Conservation (phyloP, 2,888 invertebrate species). For the Trilocha varians region DNA sequence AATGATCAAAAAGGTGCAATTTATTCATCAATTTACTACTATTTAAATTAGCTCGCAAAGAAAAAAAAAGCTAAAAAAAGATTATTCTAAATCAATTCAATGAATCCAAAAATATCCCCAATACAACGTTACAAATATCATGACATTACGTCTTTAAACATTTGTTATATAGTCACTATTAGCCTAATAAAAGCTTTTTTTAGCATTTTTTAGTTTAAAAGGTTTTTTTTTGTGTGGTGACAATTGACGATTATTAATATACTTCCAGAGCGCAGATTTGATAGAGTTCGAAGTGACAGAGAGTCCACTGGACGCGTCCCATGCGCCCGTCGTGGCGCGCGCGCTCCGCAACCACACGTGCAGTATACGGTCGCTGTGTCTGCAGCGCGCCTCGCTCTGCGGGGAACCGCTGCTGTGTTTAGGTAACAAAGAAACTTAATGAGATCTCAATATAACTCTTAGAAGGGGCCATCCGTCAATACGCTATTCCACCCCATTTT, state of each 20-base stretch:
- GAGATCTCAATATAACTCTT: too few relatives aligned
- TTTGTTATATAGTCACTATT: too few relatives aligned
- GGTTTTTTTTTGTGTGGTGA: not conserved
- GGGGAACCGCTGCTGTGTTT: slow-evolving; percentile 83
- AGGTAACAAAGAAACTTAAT: slow-evolving; percentile 75
- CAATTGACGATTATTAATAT: slow-evolving; percentile 16
- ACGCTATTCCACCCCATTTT: too few relatives aligned
- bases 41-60: too few relatives aligned
- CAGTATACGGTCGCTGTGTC: slow-evolving; percentile 80
- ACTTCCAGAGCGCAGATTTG: slow-evolving; percentile 77
- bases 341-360: slow-evolving; percentile 79
- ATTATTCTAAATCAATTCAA: too few relatives aligned
- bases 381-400: slow-evolving; percentile 83
- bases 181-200: too few relatives aligned
- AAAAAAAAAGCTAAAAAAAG: too few relatives aligned
- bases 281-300: slow-evolving; percentile 77
- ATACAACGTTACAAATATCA: too few relatives aligned
- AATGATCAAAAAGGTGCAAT: slow-evolving; percentile 83
- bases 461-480: too few relatives aligned
- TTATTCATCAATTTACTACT: too few relatives aligned
- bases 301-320: slow-evolving; percentile 77
- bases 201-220: not conserved
- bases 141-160: too few relatives aligned
- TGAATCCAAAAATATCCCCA: too few relatives aligned
- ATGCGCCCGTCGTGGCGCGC: slow-evolving; percentile 81